Conservation (phyloP, 2,888 invertebrate genomes). For the Caenorhabditis drosophilae region DNA sequence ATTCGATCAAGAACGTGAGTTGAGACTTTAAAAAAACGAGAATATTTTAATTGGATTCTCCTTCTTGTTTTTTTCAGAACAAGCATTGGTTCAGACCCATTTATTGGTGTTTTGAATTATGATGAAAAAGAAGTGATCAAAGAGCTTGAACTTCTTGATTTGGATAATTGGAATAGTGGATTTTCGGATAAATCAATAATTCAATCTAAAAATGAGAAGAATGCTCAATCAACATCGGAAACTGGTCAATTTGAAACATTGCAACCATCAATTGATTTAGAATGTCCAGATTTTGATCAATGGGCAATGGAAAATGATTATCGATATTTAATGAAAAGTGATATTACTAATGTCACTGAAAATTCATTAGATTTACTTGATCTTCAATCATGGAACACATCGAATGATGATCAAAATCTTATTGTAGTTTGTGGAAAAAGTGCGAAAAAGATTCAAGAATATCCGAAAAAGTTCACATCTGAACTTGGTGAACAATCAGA, state of each 20-base stretch:
- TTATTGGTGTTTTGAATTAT: conserved; percentile 29
- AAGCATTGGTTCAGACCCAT: conserved; percentile 33
- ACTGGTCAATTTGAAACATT: no score
- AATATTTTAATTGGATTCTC: not conserved
- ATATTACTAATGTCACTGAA: not conserved
- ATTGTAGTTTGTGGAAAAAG: conserved; percentile 30
- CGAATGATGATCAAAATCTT: conserved; percentile 21
- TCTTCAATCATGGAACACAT: not conserved
- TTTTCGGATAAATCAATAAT: not conserved
- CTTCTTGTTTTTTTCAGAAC: conserved; percentile 12
- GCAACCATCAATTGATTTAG: not conserved
- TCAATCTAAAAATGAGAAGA: not conserved
- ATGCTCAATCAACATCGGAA: not conserved
- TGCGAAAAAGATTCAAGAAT: not conserved
- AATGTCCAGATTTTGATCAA: not conserved
- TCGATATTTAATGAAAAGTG: not conserved
- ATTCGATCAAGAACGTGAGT: conserved; percentile 30
- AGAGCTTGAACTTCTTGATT: conserved; percentile 33
- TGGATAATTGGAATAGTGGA: conserved; percentile 21
- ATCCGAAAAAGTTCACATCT: not conserved
- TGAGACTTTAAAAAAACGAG: not conserved
- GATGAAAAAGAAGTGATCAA: conserved; percentile 35
- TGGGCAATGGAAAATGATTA: not conserved
- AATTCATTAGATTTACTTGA: not conserved
- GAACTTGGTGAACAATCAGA: no score